Evolutionary conservation across 2,888 invertebrate genomes (phyloP).

Genomic region (Torymus aiolomorphi): DNA sequence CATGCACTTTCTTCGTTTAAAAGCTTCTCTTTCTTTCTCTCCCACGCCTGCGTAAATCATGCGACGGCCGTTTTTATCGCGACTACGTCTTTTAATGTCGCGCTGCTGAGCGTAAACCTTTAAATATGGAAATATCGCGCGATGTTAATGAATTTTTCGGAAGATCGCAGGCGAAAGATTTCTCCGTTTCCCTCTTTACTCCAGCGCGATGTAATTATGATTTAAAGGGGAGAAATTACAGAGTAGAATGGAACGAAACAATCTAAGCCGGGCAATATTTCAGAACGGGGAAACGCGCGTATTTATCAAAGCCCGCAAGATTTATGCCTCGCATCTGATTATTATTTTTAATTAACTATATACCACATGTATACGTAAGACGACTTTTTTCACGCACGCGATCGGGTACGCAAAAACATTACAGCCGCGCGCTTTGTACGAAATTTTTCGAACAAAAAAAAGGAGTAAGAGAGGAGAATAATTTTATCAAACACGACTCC

Average conservation of each 20-base stretch:
- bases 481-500: no score
- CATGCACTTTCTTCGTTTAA: conserved; percentile 1
- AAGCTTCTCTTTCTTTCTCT: background rate
- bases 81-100: conserved; percentile 19
- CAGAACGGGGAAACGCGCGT: background rate
- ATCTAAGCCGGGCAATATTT: conserved; percentile 16
- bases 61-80: conserved; percentile 35
- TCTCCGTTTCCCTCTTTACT: background rate
- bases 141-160: conserved; percentile 42
- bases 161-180: conserved; percentile 6
- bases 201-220: conserved; percentile 15
- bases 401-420: background rate
- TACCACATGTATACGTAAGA: no score
- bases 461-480: no score
- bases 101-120: conserved; percentile 1
- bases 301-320: conserved; percentile 7
- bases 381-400: no score
- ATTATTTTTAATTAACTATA: conserved; percentile 32
- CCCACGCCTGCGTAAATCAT: conserved; percentile 34
- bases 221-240: conserved; percentile 26
- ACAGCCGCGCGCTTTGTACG: background rate
- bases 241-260: conserved; percentile 15
- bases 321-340: conserved; percentile 5
- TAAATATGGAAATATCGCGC: conserved; percentile 36
- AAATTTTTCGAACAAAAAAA: background rate